Conservation (phyloP, 2,797 vertebrate species). For the Columba guinea region DNA sequence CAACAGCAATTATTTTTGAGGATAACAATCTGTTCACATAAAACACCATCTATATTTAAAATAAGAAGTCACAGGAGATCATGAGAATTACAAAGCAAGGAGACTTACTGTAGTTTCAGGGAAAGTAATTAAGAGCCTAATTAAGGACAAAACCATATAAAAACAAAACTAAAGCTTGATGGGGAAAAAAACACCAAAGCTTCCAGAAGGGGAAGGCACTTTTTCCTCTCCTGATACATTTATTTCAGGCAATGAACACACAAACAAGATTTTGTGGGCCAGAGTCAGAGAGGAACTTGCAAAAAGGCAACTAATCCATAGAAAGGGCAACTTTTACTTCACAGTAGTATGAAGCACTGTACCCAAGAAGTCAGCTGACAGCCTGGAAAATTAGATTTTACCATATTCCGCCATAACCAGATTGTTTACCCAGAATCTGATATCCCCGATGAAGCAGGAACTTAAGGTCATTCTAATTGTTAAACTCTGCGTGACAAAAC, state of each 20-base stretch:
- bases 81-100: slow-evolving; percentile 68
- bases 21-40: slow-evolving; percentile 63
- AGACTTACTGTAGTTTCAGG: slow-evolving; percentile 60
- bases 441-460: neutral
- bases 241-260: neutral
- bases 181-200: neutral
- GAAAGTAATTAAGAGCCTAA: slow-evolving; percentile 72
- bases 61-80: slow-evolving; percentile 63
- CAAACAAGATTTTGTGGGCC: neutral
- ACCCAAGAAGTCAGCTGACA: neutral
- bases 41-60: slow-evolving; percentile 59
- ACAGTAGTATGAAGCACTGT: neutral
- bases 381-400: slow-evolving; percentile 9
- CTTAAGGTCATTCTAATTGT: neutral
- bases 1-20: slow-evolving; percentile 60
- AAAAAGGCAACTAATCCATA: neutral
- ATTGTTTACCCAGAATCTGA: neutral
- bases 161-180: slow-evolving; percentile 47
- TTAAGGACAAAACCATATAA: slow-evolving; percentile 69
- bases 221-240: neutral
- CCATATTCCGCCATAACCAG: neutral
- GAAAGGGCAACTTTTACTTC: neutral
- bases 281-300: neutral
- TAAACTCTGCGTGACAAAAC: neutral
- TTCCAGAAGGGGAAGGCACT: neutral